Evolutionary conservation across 2,797 vertebrate species (phyloP).

Genomic region (Ibycter americanus): DNA sequence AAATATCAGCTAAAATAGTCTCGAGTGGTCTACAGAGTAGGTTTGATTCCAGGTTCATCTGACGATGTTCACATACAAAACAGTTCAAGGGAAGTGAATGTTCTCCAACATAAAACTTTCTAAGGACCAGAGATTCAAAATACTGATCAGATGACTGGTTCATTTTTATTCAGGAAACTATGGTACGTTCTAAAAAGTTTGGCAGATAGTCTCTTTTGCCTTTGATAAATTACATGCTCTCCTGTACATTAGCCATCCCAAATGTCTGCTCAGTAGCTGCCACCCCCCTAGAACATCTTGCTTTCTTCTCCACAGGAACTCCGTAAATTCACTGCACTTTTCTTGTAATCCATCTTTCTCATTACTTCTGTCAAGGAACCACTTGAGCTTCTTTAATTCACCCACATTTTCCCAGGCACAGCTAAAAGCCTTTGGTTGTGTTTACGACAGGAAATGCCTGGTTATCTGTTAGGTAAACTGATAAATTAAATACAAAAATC

Average conservation of each 20-base stretch:
- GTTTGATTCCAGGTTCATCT: not conserved
- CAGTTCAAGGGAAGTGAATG: not conserved
- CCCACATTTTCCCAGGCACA: conserved; percentile 10
- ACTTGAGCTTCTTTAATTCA: conserved; percentile 8
- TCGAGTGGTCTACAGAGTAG: not conserved
- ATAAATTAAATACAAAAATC: not conserved
- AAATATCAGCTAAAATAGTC: not conserved
- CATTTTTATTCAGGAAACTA: not conserved
- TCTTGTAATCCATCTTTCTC: not conserved
- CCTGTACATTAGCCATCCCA: not conserved
- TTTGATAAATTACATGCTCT: not conserved
- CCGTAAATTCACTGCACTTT: not conserved
- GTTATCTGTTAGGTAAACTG: conserved; percentile 13
- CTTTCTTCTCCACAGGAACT: not conserved
- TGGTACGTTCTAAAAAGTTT: not conserved
- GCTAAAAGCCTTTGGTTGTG: not conserved
- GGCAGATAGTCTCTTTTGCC: not conserved
- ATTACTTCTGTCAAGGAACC: not conserved
- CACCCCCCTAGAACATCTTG: not conserved
- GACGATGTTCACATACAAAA: not conserved
- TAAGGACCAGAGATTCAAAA: not conserved
- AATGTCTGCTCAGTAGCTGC: not conserved
- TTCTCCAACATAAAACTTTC: not conserved
- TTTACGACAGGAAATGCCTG: conserved; percentile 23
- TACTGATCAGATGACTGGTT: not conserved